Percentiles rank a stretch among this genome's conserved stretches.
Conservation (phyloP, 2,113 vertebrate species). For the Grammomys dolichurus region DNA sequence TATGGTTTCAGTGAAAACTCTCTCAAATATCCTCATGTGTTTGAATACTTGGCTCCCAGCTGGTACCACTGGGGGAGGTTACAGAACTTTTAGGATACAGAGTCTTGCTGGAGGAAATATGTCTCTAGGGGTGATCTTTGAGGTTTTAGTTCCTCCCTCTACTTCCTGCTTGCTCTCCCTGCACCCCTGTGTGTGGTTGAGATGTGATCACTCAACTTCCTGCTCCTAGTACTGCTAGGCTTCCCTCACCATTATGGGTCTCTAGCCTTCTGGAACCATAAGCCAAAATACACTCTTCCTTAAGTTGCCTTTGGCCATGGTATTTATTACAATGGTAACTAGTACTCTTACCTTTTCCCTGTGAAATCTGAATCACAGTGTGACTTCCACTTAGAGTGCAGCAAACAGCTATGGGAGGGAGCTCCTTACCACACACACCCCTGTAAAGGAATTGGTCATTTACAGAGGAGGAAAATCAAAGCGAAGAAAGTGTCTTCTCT, state of each 20-base stretch:
- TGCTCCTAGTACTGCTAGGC: neutral
- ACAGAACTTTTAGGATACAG: neutral
- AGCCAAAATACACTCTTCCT: neutral
- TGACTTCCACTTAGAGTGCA: neutral
- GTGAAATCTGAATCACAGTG: constrained; percentile 5
- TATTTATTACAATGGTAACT: neutral
- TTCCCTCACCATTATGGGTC: too few relatives aligned
- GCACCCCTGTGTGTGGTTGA: neutral
- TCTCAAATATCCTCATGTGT: neutral
- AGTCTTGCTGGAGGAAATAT: neutral
- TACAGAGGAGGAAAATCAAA: neutral
- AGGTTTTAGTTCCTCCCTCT: neutral
- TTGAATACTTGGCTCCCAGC: neutral
- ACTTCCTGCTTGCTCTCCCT: neutral
- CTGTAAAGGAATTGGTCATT: neutral
- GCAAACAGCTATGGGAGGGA: neutral
- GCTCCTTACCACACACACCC: neutral
- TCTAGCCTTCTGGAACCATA: neutral
- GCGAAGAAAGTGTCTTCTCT: neutral
- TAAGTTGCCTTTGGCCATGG: neutral
- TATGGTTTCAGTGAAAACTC: neutral
- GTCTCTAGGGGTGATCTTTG: neutral
- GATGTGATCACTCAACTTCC: neutral
- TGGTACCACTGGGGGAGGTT: neutral
- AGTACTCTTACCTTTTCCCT: neutral